These are phyloP conservation scores for Phrynosoma blainvillii DNA, from an alignment of 2,113 vertebrate genomes.

Conservation along the genomic window DNA sequence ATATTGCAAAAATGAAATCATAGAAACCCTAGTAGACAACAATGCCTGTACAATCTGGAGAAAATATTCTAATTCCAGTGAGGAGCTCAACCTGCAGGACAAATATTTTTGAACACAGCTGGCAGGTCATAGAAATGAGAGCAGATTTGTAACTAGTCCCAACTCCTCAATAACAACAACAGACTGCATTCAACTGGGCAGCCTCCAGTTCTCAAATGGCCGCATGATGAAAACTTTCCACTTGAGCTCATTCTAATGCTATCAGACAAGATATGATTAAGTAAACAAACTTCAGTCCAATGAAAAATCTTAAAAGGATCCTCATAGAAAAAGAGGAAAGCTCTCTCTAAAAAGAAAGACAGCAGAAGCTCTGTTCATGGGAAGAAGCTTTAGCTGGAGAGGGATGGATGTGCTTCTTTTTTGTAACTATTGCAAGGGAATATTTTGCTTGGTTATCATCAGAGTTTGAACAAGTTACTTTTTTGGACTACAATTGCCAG, in stretches of 20 bases:
- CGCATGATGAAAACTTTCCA: slow-evolving; percentile 30
- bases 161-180: neutral
- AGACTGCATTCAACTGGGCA: neutral
- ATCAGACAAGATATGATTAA: slow-evolving; percentile 8
- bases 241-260: slow-evolving; percentile 30
- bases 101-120: neutral
- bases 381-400: neutral
- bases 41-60: neutral
- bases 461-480: too few relatives aligned
- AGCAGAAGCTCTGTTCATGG: neutral
- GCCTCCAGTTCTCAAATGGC: slow-evolving; percentile 14
- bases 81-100: neutral
- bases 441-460: neutral
- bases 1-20: too few relatives aligned
- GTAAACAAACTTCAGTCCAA: slow-evolving; percentile 13
- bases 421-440: neutral
- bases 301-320: neutral
- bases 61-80: neutral
- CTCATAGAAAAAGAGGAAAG: neutral
- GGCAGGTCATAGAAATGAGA: neutral
- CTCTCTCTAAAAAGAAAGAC: neutral
- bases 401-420: neutral
- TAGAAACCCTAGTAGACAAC: too few relatives aligned
- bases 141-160: slow-evolving; percentile 7
- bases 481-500: too few relatives aligned